phyloP scores from a whole-genome alignment of 1,140 invertebrate species.

The Teleogryllus occipitalis region DNA sequence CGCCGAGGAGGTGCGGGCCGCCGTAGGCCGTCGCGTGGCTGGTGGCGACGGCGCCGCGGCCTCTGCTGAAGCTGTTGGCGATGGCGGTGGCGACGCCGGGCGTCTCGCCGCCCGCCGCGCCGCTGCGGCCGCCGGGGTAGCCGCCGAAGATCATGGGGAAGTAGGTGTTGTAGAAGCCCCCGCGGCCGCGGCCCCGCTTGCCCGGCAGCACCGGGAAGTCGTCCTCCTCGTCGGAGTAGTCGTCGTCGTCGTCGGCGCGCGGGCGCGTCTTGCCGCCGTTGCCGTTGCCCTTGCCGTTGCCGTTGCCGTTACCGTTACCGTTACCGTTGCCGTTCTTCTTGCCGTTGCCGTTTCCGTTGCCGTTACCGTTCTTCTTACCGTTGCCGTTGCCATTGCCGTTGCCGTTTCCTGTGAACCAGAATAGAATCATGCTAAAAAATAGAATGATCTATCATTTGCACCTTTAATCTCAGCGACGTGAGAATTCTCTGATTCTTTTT shows the following conservation, averaged over 20 bases:
- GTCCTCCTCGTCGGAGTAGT: conserved; percentile 16
- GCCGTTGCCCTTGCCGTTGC: not conserved
- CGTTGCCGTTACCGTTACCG: not conserved
- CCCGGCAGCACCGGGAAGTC: not conserved
- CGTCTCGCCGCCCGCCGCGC: conserved; percentile 18
- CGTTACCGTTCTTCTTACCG: not conserved
- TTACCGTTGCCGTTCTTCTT: conserved; percentile 2
- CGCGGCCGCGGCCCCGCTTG: conserved; percentile 25
- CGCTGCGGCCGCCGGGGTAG: conserved; percentile 33
- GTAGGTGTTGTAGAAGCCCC: conserved; percentile 41
- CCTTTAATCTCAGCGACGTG: no score
- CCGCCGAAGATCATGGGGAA: conserved; percentile 53
- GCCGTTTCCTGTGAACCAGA: no score
- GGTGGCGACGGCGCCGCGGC: conserved; percentile 53
- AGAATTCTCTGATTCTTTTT: no score
- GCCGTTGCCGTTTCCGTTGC: not conserved
- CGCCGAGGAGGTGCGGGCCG: conserved; percentile 30
- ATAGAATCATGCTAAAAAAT: no score
- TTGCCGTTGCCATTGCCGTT: not conserved
- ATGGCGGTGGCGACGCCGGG: conserved; percentile 47
- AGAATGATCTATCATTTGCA: no score
- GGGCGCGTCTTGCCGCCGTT: not conserved
- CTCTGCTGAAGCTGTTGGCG: conserved; percentile 59
- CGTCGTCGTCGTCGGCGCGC: conserved; percentile 11
- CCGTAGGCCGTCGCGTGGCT: conserved; percentile 61